Base-by-base conservation (phyloP, 2,797 vertebrate species). In the Novumbra hubbsi region DNA sequence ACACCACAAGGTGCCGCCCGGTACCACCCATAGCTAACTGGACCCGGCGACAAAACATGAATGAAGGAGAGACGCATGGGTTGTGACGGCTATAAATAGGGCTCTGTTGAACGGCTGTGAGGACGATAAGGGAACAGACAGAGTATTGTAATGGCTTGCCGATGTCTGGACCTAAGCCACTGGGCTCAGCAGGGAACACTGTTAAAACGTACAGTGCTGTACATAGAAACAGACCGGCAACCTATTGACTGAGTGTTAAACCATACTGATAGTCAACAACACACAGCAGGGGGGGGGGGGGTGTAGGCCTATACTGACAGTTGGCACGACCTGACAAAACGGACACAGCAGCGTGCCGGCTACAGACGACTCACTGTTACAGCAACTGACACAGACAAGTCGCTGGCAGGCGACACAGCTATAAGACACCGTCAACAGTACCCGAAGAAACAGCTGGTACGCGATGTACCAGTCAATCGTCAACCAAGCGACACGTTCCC, bases 1-100 rank as follows among this genome's bases (percentile, higher is more conserved):
- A 60, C 55, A 60, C 21, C 21, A 24, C 24, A 12, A 27, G 55
- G 21, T 60, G 24, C 21, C 55, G 3, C 55, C 21, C 55, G n/a
- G n/a, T 24, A 12, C 55, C 55, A 60, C 21, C 32, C 64, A 38
- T 32, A 38, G 27, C 27, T 34, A 65, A 65, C 28, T 38, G 32
- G 16, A 32, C 64, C n/a, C 55, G n/a, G 38, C 8, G 34, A 45
- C 9, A 76, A 81, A 84, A 81, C 68, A 81, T 88, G 87, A 89
- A 89, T 89, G 88, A 80, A 78, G 81, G 70, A 45, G 27, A 64
- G 24, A 71, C 62, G 78, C 5, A 14, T 2, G 41, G 32, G 38
- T 64, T 64, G 38, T 32, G 63, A 64, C 45, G 74, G 78, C 85
- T 90, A 87, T 89, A 85, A 91, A 90, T 90, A 89, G 83, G 75